Conservation (phyloP, 2,888 invertebrate species). For the Cyclophora albipunctata region DNA sequence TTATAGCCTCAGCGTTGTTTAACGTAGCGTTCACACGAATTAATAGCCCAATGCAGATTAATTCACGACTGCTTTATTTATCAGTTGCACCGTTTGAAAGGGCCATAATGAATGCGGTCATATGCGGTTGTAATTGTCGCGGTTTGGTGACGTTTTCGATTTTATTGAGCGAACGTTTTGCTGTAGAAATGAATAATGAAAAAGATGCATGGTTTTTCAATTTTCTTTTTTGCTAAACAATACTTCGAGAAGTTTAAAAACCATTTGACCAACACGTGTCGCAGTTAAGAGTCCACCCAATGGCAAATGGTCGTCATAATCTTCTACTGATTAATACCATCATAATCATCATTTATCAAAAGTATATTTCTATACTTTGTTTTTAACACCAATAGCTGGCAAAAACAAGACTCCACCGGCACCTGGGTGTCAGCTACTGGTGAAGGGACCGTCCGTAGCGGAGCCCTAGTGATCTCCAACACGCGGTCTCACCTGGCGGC, state of each 20-base stretch:
- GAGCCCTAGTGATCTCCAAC: constrained; percentile 67
- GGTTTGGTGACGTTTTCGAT: too few species aligned
- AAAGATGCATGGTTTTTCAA: too few species aligned
- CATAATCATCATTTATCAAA: too few species aligned
- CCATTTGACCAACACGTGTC: too few species aligned
- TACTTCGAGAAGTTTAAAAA: too few species aligned
- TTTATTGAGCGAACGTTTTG: too few species aligned
- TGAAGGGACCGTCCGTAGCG: constrained; percentile 52
- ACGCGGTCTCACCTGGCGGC: constrained; percentile 79
- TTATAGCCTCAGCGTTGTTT: constrained; percentile 18
- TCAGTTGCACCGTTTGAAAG: background rate
- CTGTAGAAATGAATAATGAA: too few species aligned
- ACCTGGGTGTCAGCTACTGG: constrained; percentile 47
- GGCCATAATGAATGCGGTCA: background rate
- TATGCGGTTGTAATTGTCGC: background rate
- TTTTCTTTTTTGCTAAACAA: too few species aligned
- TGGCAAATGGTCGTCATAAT: too few species aligned
- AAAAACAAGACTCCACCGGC: constrained; percentile 58
- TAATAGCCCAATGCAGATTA: constrained; percentile 17
- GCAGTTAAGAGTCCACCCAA: too few species aligned
- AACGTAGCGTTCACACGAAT: constrained; percentile 15
- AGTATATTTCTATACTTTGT: too few species aligned
- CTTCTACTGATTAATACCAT: too few species aligned
- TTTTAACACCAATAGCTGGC: constrained; percentile 43
- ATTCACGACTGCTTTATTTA: constrained; percentile 8